Conservation (phyloP, 2,888 invertebrate species). For the Ceramica pisi region DNA sequence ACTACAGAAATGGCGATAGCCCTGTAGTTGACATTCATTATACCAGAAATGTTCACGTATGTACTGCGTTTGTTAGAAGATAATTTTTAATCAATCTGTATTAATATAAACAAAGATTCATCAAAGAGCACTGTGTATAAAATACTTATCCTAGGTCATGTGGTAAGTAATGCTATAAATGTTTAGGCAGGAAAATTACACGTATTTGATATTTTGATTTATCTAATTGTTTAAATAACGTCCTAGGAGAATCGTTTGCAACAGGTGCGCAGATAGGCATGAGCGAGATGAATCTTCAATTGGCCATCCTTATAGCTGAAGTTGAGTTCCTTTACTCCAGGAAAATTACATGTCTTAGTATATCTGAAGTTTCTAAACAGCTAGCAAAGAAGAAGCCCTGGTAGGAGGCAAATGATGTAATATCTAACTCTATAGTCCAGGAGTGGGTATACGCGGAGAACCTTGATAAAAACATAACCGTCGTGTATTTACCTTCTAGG, state of each 20-base stretch:
- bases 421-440: no score
- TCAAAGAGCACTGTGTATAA: slow-evolving; percentile 20
- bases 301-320: not conserved
- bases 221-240: slow-evolving; percentile 26
- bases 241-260: not conserved
- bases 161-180: slow-evolving; percentile 17
- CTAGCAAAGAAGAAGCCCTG: no score
- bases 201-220: slow-evolving; percentile 18
- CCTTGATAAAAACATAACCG: not conserved
- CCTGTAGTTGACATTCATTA: not conserved
- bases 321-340: not conserved
- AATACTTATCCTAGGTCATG: slow-evolving; percentile 38
- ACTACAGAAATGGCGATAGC: not conserved
- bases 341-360: no score
- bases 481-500: not conserved
- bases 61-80: not conserved
- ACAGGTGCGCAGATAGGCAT: slow-evolving; percentile 1
- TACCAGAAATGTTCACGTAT: slow-evolving; percentile 6
- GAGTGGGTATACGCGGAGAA: no score
- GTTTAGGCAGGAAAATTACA: slow-evolving; percentile 22
- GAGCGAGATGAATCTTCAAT: slow-evolving; percentile 2
- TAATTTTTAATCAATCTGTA: slow-evolving; percentile 24
- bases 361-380: no score
- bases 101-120: slow-evolving; percentile 28
- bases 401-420: no score